Evolutionary conservation across 1,140 invertebrate genomes (phyloP), one percentile per base, ranked within the genome.

Genomic region (Saccostrea echinata): DNA sequence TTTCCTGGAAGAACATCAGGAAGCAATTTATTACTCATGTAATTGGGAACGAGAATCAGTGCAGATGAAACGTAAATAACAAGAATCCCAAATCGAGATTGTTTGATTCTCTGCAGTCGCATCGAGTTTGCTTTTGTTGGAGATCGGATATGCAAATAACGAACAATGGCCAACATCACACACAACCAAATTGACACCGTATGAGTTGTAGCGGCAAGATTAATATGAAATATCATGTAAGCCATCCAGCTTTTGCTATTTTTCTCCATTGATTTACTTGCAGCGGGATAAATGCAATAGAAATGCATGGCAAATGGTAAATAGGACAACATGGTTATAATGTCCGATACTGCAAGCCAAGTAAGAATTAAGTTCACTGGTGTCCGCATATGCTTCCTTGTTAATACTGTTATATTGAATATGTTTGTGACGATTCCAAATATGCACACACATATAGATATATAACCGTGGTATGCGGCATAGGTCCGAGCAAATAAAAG

Each of bases 141-240:
- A 90, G 96, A 94, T 33, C 91, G 95, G 0, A 98, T 97, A 0
- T 98, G 97, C 9, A 98, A 97, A 93, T 98, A 99, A 3, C 98
- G 95, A 97, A 98, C 98, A 3, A 99, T 97, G 0, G 98, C 98
- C 80, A 99, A 94, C 2, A 97, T 97, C 0, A 99, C 97, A 0
- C 98, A 98, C 88, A 99, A 93, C 96, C 97, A 98, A 88, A 98
- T 99, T 0, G 98, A 98, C 57, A 98, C 97, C 0, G 98, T 98
- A 94, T 99, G 98, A 92, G 97, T 96, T 0, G 98, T 97, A 96
- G 95, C 94, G 13, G 96, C 95, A 92, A 98, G 98, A 90, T 98
- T 94, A 43, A 94, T 92, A 89, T 94, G 93, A 87, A 94, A 93
- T 24, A 94, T 86, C 24, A 94, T 88, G 88, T 94, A 94, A 1